Conservation (phyloP, 2,113 vertebrate species). For the Calidris pygmaea region DNA sequence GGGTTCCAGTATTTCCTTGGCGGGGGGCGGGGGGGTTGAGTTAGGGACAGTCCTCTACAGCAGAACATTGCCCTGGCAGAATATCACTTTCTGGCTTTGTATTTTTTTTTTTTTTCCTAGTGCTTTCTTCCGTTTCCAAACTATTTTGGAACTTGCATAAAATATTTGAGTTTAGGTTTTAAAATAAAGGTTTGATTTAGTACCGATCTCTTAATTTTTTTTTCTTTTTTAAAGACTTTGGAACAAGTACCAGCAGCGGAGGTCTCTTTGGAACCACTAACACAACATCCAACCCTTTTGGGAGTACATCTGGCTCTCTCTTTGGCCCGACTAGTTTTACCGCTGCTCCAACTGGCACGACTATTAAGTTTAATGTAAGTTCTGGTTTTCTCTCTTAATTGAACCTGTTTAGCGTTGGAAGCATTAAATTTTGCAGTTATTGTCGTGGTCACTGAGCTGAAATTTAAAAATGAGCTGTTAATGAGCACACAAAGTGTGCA, state of each 20-base stretch:
- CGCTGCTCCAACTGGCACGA: slow-evolving; percentile 88
- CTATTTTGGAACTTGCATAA: background rate
- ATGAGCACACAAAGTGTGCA: background rate
- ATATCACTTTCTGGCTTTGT: background rate
- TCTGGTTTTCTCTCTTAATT: background rate
- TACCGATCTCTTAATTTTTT: background rate
- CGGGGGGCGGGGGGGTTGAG: too few species aligned
- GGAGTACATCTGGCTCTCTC: slow-evolving; percentile 83
- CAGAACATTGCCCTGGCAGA: background rate
- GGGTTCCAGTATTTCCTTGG: background rate
- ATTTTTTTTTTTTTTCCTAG: background rate
- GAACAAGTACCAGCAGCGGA: slow-evolving; percentile 89
- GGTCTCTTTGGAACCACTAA: slow-evolving; percentile 93
- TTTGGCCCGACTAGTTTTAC: slow-evolving; percentile 90
- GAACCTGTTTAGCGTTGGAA: background rate
- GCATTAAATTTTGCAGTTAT: accelerated
- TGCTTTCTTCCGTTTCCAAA: background rate
- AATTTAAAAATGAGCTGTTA: background rate
- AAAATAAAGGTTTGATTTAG: background rate
- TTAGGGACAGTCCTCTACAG: background rate
- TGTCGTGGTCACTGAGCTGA: background rate
- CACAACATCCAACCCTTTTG: slow-evolving; percentile 92
- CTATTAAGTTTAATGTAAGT: slow-evolving; percentile 95
- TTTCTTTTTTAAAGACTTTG: slow-evolving; percentile 80
- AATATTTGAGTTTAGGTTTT: background rate